A percentile compares a stretch with the other conserved stretches of the same genome.
phyloP scores from a whole-genome alignment of 2,113 vertebrate species.

The Tachycineta bicolor region DNA sequence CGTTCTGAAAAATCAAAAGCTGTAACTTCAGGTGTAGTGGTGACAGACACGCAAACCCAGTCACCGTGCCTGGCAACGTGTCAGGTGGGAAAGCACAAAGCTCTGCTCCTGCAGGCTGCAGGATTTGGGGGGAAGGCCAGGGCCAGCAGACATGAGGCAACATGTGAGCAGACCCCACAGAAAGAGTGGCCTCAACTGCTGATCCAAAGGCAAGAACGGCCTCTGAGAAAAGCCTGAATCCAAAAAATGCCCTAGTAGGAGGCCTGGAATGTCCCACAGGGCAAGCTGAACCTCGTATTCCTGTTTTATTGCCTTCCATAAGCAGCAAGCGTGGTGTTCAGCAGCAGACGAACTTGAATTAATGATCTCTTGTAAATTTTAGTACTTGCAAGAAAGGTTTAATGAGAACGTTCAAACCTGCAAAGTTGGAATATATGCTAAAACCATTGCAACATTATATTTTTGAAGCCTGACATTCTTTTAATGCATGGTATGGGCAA shows the following conservation, averaged over 20 bases:
- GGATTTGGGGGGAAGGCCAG: not conserved
- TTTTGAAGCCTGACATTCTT: not conserved
- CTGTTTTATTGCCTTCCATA: not conserved
- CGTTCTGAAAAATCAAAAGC: not conserved
- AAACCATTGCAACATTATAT: not conserved
- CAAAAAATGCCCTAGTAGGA: not conserved
- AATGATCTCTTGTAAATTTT: not conserved
- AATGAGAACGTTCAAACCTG: not conserved
- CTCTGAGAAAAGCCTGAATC: not conserved
- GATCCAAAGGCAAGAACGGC: fast-evolving
- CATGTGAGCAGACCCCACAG: not conserved
- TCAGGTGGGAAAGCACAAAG: not conserved
- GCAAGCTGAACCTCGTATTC: not conserved
- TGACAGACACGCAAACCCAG: not conserved
- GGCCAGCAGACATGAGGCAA: not conserved
- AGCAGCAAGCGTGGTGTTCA: not conserved
- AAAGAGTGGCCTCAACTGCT: not conserved
- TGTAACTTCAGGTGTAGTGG: not conserved
- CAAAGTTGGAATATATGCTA: not conserved
- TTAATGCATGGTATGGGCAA: not conserved
- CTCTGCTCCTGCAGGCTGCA: not conserved
- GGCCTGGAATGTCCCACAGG: not conserved
- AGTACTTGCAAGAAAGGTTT: not conserved
- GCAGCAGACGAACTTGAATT: not conserved
- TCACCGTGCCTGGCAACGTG: fast-evolving